Evolutionary conservation across 2,888 invertebrate species (phyloP), one percentile per base, ranked within the genome.

Genomic region (Erebia palarica): DNA sequence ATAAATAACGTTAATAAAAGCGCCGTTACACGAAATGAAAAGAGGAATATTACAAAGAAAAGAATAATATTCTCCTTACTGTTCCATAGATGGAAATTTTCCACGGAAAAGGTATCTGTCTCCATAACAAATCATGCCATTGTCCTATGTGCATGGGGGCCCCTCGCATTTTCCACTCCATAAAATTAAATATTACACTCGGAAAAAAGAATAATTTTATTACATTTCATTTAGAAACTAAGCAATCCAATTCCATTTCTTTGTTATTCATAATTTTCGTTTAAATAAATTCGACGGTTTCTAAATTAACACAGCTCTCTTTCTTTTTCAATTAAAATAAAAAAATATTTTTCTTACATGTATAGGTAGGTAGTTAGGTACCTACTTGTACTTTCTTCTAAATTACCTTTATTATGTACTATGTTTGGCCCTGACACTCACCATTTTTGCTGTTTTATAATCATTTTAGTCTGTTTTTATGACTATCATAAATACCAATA

Each of bases 131-230:
- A 89, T 90, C 89, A 89, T 90, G 78, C 82, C 83, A 86, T 89
- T 89, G 90, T 90, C 86, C 82, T 81, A 81, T 76, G 76, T 75
- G 18, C 63, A 63, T 63, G 5, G 78, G 75, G 72, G 77, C 84
- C 85, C 86, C 83, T 81, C 80, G 68, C 78, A 78, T 49, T 87
- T 91, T 91, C 91, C 90, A 87, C 87, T 83, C 89, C 88, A 91
- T 90, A 88, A 90, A 90, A 89, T 90, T 90, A 89, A 89, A 89
- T 88, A 86, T 88, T 85, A 82, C 82, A 78, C 76, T 79, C 68
- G 79, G 83, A 84, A 69, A 84, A 36, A 80, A 80, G 78, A 78
- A 86, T 85, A 86, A 86, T 86, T 86, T 83, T 85, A 84, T 86
- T 82, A 58, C 79, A 78, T 79, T 81, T 75, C 71, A 72, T 75